Base-by-base conservation (phyloP, 2,797 vertebrate species). In the Rhyacichthys aspro region DNA sequence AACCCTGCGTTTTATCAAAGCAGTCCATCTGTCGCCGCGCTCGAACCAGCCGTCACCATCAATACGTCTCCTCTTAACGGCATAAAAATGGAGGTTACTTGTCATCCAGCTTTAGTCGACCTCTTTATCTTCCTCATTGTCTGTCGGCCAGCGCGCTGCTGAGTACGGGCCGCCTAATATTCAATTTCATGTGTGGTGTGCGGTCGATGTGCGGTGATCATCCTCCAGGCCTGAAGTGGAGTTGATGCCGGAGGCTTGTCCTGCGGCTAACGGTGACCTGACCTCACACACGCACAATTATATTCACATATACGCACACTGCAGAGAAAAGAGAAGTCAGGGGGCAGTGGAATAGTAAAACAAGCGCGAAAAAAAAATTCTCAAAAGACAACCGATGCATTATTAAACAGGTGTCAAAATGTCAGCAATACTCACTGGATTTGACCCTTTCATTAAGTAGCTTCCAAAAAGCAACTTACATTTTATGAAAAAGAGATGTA, bases 81-180 rank as follows among this genome's bases (percentile, higher is more conserved):
- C 68, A 43, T 28, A 68, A 71, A 28, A 79, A 74, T 58, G 70
- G 73, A 86, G 76, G 68, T 77, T 69, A 65, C 77, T 70, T 84
- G 79, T 87, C 85, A 82, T 69, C 59, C 70, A 36, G 55, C 81
- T 56, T 70, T 50, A 61, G 55, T 64, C 58, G 11, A 28, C 61
- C 63, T 82, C 74, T 84, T 72, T 63, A 71, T 88, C 77, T 72
- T 55, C 33, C 43, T 61, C 32, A 74, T 67, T 70, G 65, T 58
- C 63, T 58, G 33, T 69, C 42, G 32, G 36, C 43, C 70, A 70
- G 71, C 77, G 76, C 72, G 67, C 55, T 71, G 73, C 79, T 88
- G 74, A 89, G 86, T 88, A 82, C 87, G 81, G 65, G 49, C 49
- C 49, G 49, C 49, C 49, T 52, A 52, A 52, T 52, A 52, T 52